Conservation (phyloP, 2,888 invertebrate genomes). For the Germaria angustata region DNA sequence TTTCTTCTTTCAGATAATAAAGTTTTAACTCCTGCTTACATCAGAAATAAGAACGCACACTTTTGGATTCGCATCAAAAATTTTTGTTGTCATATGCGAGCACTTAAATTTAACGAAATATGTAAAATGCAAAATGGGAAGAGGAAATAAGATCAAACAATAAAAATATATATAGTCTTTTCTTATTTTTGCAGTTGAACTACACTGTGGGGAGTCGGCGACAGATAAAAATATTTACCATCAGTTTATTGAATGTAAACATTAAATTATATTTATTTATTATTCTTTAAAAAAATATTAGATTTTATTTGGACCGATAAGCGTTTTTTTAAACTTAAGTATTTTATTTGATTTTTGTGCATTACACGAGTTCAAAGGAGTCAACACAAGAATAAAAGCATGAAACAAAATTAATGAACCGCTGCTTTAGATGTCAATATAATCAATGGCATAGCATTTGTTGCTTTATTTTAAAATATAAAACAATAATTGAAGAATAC, state of each 20-base stretch:
- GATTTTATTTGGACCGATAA: too few relatives aligned
- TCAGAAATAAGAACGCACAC: constrained; percentile 43
- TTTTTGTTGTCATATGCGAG: constrained; percentile 27
- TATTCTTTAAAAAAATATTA: too few relatives aligned
- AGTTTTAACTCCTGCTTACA: constrained; percentile 31
- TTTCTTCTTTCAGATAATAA: constrained; percentile 41
- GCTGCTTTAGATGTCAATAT: too few relatives aligned
- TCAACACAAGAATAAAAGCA: too few relatives aligned
- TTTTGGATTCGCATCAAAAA: constrained; percentile 51
- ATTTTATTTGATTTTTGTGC: too few relatives aligned
- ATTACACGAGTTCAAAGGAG: too few relatives aligned
- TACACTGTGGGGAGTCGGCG: constrained; percentile 36
- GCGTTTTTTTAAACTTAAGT: too few relatives aligned
- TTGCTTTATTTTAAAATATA: too few relatives aligned
- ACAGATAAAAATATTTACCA: neutral
- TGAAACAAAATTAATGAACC: too few relatives aligned
- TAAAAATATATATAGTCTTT: neutral
- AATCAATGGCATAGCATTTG: too few relatives aligned
- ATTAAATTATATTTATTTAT: too few relatives aligned
- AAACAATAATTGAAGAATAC: too few relatives aligned
- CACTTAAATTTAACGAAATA: constrained; percentile 24
- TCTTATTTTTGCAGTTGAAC: constrained; percentile 13
- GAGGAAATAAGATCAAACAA: neutral
- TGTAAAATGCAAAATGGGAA: constrained; percentile 10
- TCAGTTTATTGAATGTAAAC: neutral